Evolutionary conservation across 2,888 invertebrate species (phyloP), one percentile per base, ranked within the genome.

Genomic region (Pemphredon lugubris): DNA sequence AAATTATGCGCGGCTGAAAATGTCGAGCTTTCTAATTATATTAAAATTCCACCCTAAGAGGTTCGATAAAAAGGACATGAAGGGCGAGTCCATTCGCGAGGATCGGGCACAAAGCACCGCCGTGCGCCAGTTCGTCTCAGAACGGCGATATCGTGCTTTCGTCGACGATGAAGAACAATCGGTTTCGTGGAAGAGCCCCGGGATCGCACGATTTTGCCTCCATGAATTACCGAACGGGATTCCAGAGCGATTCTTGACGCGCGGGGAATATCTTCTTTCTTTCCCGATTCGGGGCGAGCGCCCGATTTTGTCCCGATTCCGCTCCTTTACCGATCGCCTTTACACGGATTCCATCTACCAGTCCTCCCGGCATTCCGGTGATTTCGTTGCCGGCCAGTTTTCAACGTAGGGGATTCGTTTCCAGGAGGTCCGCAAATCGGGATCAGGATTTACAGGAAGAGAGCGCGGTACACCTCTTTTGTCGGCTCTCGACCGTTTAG

Each of bases 211-310:
- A 79, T 77, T 79, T 77, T 67, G 66, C 58, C 63, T 44, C 66
- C 71, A 63, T 72, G 77, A 81, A 79, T 79, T 79, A 80, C 67
- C 73, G 59, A 77, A 66, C 67, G 51, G 21, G 61, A 73, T 73
- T 77, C 74, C 79, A 64, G 66, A 66, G 58, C 63, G 70, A 74
- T 80, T 77, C 59, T 51, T 67, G 57, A 67, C 64, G 57, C 66
- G 44, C 59, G 51, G 44, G 53, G 64, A 73, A 79, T 75, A 75
- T 77, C 68, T 74, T 69, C 54, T 66, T 77, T 80, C 68, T 70
- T 66, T 55, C 48, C 60, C 32, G 14, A 37, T 26, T 0, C 34
- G 40, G 23, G 16, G 9, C 14, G 23, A 3, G 18, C 23, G 5
- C 16, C n/a, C 60, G 63, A 77, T 77, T 77, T 79, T 69, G 68